These are phyloP conservation scores for Clepsis dumicolana DNA, from an alignment of 2,888 invertebrate species.

Conservation along the genomic window DNA sequence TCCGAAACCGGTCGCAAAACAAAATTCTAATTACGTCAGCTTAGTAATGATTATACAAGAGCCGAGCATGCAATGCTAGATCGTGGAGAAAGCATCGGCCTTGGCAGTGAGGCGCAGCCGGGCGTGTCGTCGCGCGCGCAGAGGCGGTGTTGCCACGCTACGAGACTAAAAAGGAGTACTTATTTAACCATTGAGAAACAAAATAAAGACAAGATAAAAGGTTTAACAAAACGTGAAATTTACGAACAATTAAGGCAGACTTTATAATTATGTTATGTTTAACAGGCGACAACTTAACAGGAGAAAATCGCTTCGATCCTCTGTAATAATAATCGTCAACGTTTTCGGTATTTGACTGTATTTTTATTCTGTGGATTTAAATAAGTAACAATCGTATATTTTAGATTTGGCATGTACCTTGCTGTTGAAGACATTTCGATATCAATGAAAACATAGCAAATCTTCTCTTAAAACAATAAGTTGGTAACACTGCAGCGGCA, in stretches of 20 bases:
- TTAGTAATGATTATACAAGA: conserved; percentile 65
- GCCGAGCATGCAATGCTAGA: conserved; percentile 69
- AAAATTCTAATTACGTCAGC: conserved; percentile 74
- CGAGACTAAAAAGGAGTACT: background rate
- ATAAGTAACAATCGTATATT: too few relatives aligned
- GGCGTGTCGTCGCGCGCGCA: conserved; percentile 57
- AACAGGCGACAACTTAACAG: too few relatives aligned
- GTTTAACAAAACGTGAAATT: background rate
- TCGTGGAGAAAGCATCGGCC: conserved; percentile 81
- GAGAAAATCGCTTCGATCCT: too few relatives aligned
- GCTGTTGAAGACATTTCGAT: too few relatives aligned
- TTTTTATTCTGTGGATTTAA: too few relatives aligned
- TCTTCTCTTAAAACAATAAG: background rate
- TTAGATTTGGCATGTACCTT: too few relatives aligned
- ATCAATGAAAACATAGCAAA: background rate
- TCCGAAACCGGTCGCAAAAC: conserved; percentile 46
- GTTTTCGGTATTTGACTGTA: too few relatives aligned
- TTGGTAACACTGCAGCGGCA: conserved; percentile 45
- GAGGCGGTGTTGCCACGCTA: background rate
- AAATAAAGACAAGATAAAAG: background rate
- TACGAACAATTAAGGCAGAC: too few relatives aligned
- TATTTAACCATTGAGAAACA: background rate
- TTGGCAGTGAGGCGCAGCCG: conserved; percentile 80
- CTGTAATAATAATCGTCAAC: too few relatives aligned
- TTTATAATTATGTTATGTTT: too few relatives aligned